phyloP scores from a whole-genome alignment of 2,113 vertebrate species.

The Ornithorhynchus anatinus region DNA sequence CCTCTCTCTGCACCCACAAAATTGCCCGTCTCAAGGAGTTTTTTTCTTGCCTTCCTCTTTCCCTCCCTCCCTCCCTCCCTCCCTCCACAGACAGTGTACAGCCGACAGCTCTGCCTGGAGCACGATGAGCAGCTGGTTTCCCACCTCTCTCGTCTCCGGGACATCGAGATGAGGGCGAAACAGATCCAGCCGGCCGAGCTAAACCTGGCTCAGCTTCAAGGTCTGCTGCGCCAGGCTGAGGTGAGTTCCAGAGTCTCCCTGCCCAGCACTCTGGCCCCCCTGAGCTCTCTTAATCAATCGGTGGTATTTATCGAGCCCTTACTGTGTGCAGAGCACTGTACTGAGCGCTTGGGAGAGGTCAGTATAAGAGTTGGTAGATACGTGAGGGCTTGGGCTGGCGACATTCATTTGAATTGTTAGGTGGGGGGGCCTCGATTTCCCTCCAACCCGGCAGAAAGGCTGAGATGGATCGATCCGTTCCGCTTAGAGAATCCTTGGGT shows the following conservation, averaged over 20 bases:
- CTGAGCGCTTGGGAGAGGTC: no score
- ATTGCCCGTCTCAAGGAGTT: background rate
- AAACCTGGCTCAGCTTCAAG: slow-evolving; percentile 70
- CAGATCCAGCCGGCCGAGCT: slow-evolving; percentile 72
- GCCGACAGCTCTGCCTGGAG: slow-evolving; percentile 86
- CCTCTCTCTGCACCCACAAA: background rate
- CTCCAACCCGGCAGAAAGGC: no score
- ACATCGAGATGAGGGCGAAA: slow-evolving; percentile 87
- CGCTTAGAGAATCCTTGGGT: no score
- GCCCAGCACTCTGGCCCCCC: background rate
- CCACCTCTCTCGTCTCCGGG: slow-evolving; percentile 86
- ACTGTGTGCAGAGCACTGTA: no score
- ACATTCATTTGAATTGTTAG: no score
- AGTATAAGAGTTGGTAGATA: no score
- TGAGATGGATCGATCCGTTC: no score
- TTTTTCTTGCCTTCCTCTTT: slow-evolving; percentile 30
- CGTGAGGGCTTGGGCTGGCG: no score
- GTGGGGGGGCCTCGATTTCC: no score
- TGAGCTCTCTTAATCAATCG: no score
- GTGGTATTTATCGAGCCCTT: no score
- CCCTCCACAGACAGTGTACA: slow-evolving; percentile 72
- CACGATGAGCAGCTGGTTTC: slow-evolving; percentile 85
- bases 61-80: no score
- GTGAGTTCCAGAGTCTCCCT: slow-evolving; percentile 63
- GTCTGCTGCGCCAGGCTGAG: slow-evolving; percentile 83